phyloP scores from a whole-genome alignment of 2,888 invertebrate species.

The Cataglyphis rosenhaueri region DNA sequence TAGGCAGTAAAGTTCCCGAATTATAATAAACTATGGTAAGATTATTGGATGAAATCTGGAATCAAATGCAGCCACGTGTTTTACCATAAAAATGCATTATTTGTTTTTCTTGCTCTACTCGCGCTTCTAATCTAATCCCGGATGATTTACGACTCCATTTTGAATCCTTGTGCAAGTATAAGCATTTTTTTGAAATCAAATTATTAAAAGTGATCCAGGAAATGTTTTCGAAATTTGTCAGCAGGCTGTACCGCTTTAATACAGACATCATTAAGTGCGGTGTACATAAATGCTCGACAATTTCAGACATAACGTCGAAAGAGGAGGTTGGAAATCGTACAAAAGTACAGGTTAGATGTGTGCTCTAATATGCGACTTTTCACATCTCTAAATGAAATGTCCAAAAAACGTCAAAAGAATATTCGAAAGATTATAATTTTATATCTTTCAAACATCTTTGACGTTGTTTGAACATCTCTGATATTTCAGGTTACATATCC shows the following conservation, averaged over 20 bases:
- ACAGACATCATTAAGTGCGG: constrained; percentile 55
- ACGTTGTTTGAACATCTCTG: background rate
- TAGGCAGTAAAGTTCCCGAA: background rate
- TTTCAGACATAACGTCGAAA: constrained; percentile 74
- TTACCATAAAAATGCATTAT: background rate
- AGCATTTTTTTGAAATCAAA: background rate
- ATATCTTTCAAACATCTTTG: background rate
- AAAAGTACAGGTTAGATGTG: constrained; percentile 82
- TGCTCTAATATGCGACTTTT: constrained; percentile 43
- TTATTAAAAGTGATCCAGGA: background rate
- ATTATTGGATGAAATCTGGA: background rate
- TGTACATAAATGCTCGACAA: constrained; percentile 76
- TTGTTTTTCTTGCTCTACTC: background rate
- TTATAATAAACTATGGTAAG: background rate
- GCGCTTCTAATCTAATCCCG: background rate
- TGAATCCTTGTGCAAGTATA: constrained; percentile 25
- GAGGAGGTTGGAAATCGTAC: constrained; percentile 77
- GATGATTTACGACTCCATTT: constrained; percentile 36
- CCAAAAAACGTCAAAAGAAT: background rate
- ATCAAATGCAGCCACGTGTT: background rate
- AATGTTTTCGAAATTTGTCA: constrained; percentile 69
- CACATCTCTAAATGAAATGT: background rate
- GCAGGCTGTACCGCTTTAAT: constrained; percentile 57
- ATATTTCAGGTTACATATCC: background rate
- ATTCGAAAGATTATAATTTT: background rate